Base-by-base conservation (phyloP, 2,797 vertebrate genomes). In the Astyanax mexicanus region DNA sequence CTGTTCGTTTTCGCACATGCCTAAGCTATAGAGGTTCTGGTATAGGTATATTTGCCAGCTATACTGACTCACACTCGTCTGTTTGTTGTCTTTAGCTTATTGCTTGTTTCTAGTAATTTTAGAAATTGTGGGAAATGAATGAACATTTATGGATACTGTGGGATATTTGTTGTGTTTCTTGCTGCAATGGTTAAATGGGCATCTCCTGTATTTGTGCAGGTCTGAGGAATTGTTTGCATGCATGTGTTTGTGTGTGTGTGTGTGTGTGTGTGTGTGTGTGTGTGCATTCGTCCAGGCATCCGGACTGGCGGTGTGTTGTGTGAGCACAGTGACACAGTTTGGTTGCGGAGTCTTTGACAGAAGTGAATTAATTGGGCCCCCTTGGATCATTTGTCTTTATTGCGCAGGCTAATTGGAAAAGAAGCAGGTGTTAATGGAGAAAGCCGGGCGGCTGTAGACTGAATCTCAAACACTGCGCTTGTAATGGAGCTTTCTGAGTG, bases 391-490 rank as follows among this genome's bases (percentile, higher is more conserved):
- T 94, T 94, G 93, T 94, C 93, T 94, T 93, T 94, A 93, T 94
- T 94, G 93, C 88, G 87, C 88, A 91, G 89, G 89, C 92, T 94
- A 94, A 94, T 94, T 94, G 92, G 92, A 93, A 93, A 92, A 93
- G 92, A 94, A 94, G 93, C 93, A 94, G 93, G 92, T 94, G 93
- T 93, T 94, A 94, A 94, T 94, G 91, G 88, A 91, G 91, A 91
- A 89, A 84, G 75, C 78, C 23, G 54, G 75, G 60, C 75, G 73
- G 54, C 82, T 79, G 77, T 74, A 77, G 77, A 77, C 73, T 75
- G 74, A 71, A 74, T 79, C 77, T 79, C 76, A 72, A 79, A 79
- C 64, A 55, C 81, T 3, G 38, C 19, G 42, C 60, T 77, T 91
- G 87, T 92, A 91, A 93, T 92, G 83, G 89, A 92, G 91, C 87